Evolutionary conservation across 2,888 invertebrate genomes (phyloP), one percentile per base, ranked within the genome.

Genomic region (Nemoura dubitans): DNA sequence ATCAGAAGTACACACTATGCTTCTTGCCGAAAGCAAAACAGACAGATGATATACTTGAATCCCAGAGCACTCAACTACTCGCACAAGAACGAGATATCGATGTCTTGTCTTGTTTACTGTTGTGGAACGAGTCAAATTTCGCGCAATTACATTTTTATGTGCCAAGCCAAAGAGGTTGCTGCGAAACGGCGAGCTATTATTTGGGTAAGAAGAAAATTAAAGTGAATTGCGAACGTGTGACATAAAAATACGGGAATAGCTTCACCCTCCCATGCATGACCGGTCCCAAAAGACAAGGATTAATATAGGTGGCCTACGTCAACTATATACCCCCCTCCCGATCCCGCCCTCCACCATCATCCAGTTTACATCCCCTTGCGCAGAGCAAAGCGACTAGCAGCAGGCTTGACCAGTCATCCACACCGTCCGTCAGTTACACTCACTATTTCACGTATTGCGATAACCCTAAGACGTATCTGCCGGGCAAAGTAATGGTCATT

Each of bases 401-500:
- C 59, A 21, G 59, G 59, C 59, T 59, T 59, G 59, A 59, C 59
- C 59, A 59, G 59, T 59, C 59, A 59, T 59, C 59, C 59, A 21
- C 36, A 1, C 16, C 2, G 59, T 59, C 59, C 14, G 59, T 59
- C 59, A 59, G 59, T 59, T 59, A 59, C 36, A 36, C 16, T 21
- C 59, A 59, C 59, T 59, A 59, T 59, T 21, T 7, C 59, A 59
- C 59, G n/a, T n/a, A 59, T 21, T 59, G 59, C 16, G 59, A 59
- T 59, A 21, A 21, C 59, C 21, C 59, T 59, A 59, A 59, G 59
- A 59, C 59, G 59, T 36, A 59, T 59, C 10, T 21, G 14, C 16
- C 59, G 21, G 59, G 59, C 59, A 59, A 59, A 59, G 59, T 59
- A 59, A 59, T 59, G 59, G 59, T 59, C 59, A 59, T 59, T 59